A percentile compares a stretch with the other conserved stretches of the same genome.
Conservation (phyloP, 2,113 vertebrate genomes). For the Barbus barbus region DNA sequence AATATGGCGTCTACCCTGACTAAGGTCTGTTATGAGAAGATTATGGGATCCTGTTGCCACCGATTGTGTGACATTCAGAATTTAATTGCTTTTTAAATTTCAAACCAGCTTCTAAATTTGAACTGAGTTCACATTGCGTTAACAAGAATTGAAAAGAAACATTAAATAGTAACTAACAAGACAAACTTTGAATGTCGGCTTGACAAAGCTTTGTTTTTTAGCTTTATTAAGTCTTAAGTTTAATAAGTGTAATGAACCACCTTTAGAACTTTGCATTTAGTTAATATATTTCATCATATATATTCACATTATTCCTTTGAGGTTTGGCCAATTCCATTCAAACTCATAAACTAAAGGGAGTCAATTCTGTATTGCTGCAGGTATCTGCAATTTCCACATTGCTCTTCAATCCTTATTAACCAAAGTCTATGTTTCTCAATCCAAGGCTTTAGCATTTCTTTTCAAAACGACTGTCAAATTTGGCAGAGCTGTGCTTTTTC, state of each 20-base stretch:
- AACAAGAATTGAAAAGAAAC: not conserved
- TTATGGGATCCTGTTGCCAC: constrained; percentile 35
- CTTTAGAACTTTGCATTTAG: not conserved
- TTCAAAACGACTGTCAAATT: constrained; percentile 51
- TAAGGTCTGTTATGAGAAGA: not conserved
- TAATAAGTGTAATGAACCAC: no score
- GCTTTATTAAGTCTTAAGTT: no score
- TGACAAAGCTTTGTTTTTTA: not conserved
- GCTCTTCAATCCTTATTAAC: constrained; percentile 3
- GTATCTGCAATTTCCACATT: no score
- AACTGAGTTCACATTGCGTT: not conserved
- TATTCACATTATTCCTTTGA: not conserved
- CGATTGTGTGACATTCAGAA: not conserved
- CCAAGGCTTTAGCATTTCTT: constrained; percentile 45
- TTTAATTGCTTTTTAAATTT: not conserved
- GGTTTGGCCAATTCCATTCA: not conserved
- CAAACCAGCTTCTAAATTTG: not conserved
- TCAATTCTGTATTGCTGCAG: no score
- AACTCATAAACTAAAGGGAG: not conserved
- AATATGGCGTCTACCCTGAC: not conserved
- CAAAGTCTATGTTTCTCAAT: constrained; percentile 57
- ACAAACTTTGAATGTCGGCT: not conserved
- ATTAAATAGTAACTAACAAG: not conserved
- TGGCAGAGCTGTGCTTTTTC: no score
- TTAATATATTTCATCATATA: not conserved